Percentiles rank a stretch among this genome's conserved stretches.
phyloP scores from a whole-genome alignment of 2,888 invertebrate species.

The Meganola albula region DNA sequence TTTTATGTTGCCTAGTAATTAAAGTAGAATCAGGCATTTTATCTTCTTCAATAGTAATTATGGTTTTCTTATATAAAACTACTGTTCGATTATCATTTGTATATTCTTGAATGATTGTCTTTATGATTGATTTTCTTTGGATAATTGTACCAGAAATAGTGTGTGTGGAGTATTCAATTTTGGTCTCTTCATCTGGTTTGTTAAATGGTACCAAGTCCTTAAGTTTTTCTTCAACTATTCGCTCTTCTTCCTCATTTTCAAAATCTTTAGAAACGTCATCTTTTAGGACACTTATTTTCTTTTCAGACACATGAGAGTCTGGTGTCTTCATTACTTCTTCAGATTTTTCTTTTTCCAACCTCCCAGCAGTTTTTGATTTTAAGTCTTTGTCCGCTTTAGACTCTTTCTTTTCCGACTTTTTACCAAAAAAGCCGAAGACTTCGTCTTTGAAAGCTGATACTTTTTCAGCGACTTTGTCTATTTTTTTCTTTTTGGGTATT shows the following conservation, averaged over 20 bases:
- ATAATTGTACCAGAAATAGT: constrained; percentile 13
- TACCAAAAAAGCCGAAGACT: constrained; percentile 27
- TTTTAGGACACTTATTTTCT: constrained; percentile 3
- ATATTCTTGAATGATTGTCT: constrained; percentile 19
- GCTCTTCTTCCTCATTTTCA: constrained; percentile 1
- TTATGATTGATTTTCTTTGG: constrained; percentile 11
- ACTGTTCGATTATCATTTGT: constrained; percentile 18
- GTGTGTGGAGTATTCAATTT: constrained; percentile 4
- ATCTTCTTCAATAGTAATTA: constrained; percentile 26
- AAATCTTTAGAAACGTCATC: not conserved
- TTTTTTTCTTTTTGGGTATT: constrained; percentile 20
- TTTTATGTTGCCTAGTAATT: too few species aligned
- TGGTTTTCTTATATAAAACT: constrained; percentile 21
- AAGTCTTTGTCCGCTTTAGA: constrained; percentile 38
- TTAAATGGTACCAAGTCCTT: constrained; percentile 12
- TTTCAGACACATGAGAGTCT: not conserved
- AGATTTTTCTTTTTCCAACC: not conserved
- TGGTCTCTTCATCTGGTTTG: constrained; percentile 16
- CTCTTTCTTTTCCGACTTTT: constrained; percentile 39
- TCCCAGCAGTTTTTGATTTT: not conserved
- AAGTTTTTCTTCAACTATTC: constrained; percentile 12
- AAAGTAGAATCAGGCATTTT: constrained; percentile 8
- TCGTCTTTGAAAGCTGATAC: constrained; percentile 19
- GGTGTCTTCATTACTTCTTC: not conserved
- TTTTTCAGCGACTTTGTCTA: constrained; percentile 23